Percentiles rank a stretch among this genome's conserved stretches.
These are phyloP conservation scores for Rutpela maculata DNA, from an alignment of 2,888 invertebrate species.

Conservation along the genomic window DNA sequence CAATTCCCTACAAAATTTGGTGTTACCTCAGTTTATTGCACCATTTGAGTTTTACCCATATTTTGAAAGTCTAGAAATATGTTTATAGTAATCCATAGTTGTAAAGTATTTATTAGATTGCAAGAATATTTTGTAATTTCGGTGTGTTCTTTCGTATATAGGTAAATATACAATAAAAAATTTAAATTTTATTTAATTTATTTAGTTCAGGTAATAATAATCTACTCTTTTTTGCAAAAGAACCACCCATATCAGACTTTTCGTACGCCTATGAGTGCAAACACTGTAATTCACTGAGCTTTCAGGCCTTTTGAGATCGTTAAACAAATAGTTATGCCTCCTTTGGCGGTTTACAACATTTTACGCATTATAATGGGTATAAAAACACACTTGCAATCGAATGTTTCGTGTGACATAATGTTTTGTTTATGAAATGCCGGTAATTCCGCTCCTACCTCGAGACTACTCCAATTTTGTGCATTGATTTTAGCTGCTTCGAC, in stretches of 20 bases:
- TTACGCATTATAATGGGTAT: not conserved
- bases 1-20: no score
- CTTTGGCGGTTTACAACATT: not conserved
- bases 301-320: slow-evolving; percentile 21
- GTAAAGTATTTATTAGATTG: no score
- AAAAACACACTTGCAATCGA: not conserved
- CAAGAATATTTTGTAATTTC: no score
- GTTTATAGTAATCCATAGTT: no score
- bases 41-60: no score
- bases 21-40: no score
- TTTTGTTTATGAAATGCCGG: slow-evolving; percentile 39
- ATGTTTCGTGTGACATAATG: not conserved
- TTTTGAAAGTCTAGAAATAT: no score
- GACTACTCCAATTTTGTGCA: slow-evolving; percentile 87
- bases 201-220: no score
- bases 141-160: no score
- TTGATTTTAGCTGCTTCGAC: slow-evolving; percentile 88
- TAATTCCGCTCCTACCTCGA: slow-evolving; percentile 79
- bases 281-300: slow-evolving; percentile 11
- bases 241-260: not conserved
- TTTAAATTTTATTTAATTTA: no score
- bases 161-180: no score
- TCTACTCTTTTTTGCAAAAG: not conserved
- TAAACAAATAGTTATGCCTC: not conserved
- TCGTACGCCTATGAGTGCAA: slow-evolving; percentile 24